Base-by-base conservation (phyloP, 2,888 invertebrate species). In the Drosophila greeni region DNA sequence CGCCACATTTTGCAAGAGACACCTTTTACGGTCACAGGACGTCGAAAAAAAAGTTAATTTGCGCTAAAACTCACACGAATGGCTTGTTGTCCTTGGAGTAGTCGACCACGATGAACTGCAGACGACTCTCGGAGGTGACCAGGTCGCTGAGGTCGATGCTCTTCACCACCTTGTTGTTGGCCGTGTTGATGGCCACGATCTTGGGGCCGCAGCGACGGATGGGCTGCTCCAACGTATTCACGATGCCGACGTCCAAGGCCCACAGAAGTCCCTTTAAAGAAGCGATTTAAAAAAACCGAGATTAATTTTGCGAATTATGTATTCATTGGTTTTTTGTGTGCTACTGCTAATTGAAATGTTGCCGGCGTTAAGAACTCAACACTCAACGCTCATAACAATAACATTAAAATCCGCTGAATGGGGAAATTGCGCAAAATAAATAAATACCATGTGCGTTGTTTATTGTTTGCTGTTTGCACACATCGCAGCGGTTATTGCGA, bases 61-160 rank as follows among this genome's bases (percentile, higher is more conserved):
- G 24, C 11, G 18, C 14, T 48, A 14, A 4, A 72, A 88, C 89
- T 88, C 80, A 89, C 89, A 89, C 84, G 75, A 86, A 89, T 16
- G 87, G 87, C 37, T 87, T 85, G 59, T 91, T 91, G 70, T 91
- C 90, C 20, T 76, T 80, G 54, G 89, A 89, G 82, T 92, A 91
- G 75, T 92, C 92, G 14, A 91, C 90, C 5, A 91, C 89, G 43
- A 92, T 76, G 84, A 92, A 91, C 81, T 92, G 92, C 37, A 92
- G 83, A 31, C 91, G 89, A 20, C 91, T 91, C 42, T 89, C 86
- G 0, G 90, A 75, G 11, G 89, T 89, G 7, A 91, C 88, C 40
- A 92, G 87, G 34, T 88, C 87, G 47, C 89, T 88, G 53, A 93
- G 86, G 72, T 92, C 91, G 47, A 93, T 89, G 49, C 89, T 89